Conservation (phyloP, 37 sponge, comb jelly and placozoan genomes). For the Crambe crambe region DNA sequence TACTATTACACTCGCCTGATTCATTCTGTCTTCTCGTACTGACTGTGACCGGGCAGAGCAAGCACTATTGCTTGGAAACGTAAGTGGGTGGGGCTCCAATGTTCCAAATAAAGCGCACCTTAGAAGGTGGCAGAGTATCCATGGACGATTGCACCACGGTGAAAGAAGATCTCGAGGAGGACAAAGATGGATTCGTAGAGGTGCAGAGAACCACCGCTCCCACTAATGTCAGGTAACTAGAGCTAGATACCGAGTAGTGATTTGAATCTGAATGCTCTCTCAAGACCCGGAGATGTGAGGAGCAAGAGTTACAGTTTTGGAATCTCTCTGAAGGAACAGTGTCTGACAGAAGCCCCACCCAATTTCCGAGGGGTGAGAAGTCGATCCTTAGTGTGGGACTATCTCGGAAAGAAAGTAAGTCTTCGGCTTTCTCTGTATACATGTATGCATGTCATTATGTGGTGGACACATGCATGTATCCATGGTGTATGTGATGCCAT, state of each 20-base stretch:
- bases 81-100: neutral
- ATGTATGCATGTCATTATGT: neutral
- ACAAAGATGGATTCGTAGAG: neutral
- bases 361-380: neutral
- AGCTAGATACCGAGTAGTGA: neutral
- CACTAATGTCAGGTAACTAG: neutral
- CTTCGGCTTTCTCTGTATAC: too few relatives aligned
- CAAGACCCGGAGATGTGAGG: neutral
- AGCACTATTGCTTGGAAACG: neutral
- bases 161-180: neutral
- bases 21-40: neutral
- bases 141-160: neutral
- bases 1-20: neutral
- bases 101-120: neutral
- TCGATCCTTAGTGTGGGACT: conserved; percentile 1
- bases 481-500: too few relatives aligned
- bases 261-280: too few relatives aligned
- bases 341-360: conserved; percentile 4
- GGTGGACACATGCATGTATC: neutral
- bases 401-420: conserved; percentile 21
- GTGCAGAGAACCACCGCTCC: neutral
- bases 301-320: neutral
- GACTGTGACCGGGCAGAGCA: neutral
- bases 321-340: conserved; percentile 4
- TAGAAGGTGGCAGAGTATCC: neutral